Conservation (phyloP, 2,888 invertebrate genomes). For the Andricus quercusramuli region DNA sequence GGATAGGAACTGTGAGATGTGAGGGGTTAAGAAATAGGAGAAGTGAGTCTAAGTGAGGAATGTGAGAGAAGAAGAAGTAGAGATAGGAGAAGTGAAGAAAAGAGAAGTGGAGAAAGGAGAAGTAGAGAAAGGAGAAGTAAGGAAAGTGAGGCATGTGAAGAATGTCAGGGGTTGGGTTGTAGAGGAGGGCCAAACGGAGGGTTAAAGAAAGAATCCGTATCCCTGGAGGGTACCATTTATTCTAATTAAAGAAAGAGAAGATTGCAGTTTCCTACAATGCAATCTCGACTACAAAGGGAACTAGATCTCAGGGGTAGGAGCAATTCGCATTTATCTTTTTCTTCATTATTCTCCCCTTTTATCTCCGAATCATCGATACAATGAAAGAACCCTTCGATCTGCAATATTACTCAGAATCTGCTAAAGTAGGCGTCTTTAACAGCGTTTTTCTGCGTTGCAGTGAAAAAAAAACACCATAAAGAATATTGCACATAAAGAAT, state of each 20-base stretch:
- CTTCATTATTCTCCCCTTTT: conserved; percentile 28
- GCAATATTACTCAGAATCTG: neutral
- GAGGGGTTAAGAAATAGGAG: no score
- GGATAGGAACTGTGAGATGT: no score
- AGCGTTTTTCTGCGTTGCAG: neutral
- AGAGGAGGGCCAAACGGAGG: no score
- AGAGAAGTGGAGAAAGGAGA: no score
- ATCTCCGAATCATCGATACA: conserved; percentile 15
- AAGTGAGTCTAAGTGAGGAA: no score
- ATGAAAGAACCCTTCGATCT: neutral
- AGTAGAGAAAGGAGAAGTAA: no score
- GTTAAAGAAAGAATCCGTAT: neutral
- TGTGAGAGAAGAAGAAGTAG: no score
- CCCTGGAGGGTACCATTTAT: conserved; percentile 11
- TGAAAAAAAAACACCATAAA: neutral
- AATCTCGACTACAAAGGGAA: conserved; percentile 6
- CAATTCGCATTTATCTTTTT: conserved; percentile 1
- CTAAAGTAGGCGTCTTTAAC: neutral
- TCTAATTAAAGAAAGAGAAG: conserved; percentile 14
- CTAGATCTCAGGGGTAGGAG: neutral
- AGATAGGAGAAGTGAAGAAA: no score
- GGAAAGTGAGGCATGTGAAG: no score
- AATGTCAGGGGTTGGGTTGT: no score
- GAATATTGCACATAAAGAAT: conserved; percentile 3
- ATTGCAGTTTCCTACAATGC: neutral